Evolutionary conservation across 2,888 invertebrate genomes (phyloP).

Genomic region (Lasioglossum morio): DNA sequence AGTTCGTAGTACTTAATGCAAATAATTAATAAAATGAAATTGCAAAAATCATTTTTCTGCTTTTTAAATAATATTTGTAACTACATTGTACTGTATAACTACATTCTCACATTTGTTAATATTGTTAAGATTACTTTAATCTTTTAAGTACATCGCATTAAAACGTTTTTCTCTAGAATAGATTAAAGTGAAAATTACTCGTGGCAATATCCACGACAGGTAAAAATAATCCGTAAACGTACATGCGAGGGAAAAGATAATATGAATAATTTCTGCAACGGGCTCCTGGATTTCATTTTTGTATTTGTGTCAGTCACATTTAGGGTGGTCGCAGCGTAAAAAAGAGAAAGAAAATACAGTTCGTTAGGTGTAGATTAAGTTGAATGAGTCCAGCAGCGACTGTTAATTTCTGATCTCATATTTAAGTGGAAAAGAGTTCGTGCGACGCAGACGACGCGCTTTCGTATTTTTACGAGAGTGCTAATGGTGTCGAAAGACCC

Average conservation of each 20-base stretch:
- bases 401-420: slow-evolving; percentile 68
- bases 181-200: neutral
- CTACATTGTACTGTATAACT: too few species aligned
- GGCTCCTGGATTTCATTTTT: neutral
- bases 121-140: too few species aligned
- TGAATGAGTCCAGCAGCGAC: slow-evolving; percentile 28
- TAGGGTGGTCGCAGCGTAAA: neutral
- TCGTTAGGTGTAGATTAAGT: slow-evolving; percentile 30
- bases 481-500: slow-evolving; percentile 79
- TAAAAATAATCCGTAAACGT: neutral
- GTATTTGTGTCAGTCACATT: neutral
- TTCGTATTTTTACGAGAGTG: slow-evolving; percentile 77
- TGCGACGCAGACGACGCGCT: slow-evolving; percentile 64
- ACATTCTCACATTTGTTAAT: neutral
- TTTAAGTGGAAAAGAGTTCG: slow-evolving; percentile 71
- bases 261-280: neutral
- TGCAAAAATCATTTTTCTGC: neutral
- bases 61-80: neutral
- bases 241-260: neutral
- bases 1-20: too few species aligned
- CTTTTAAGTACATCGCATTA: neutral
- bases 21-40: too few species aligned
- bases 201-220: neutral
- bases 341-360: slow-evolving; percentile 11
- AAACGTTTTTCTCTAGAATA: neutral